Conservation (phyloP, 1,140 invertebrate genomes). For the Lethrus apterus region DNA sequence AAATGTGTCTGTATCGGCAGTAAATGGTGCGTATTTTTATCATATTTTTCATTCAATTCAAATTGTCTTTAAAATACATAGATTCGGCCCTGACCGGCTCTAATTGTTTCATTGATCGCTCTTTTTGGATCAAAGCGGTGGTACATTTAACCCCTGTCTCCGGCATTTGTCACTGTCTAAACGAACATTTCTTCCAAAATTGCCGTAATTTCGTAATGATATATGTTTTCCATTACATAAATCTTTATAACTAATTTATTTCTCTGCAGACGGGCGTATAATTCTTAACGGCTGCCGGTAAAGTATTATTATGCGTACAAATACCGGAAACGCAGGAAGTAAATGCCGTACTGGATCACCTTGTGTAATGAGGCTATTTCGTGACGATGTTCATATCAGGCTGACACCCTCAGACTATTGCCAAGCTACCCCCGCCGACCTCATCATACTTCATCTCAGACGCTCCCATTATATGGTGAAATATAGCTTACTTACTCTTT, state of each 20-base stretch:
- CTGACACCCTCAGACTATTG: no score
- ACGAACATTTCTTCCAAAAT: constrained; percentile 30
- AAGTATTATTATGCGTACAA: constrained; percentile 55
- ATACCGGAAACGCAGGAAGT: constrained; percentile 51
- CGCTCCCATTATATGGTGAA: no score
- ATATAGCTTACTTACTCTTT: no score
- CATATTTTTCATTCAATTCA: no score
- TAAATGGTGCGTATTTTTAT: constrained; percentile 3
- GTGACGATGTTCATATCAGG: constrained; percentile 19
- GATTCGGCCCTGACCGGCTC: constrained; percentile 1
- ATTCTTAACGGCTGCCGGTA: constrained; percentile 43
- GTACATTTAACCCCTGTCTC: constrained; percentile 31
- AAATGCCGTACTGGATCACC: constrained; percentile 38
- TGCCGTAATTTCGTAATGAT: constrained; percentile 37
- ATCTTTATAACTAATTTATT: constrained; percentile 38
- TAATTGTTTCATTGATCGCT: constrained; percentile 26
- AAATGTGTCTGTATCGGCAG: neutral
- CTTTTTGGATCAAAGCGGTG: constrained; percentile 34
- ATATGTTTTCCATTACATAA: constrained; percentile 40
- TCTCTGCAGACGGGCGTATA: constrained; percentile 42
- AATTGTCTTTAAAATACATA: no score
- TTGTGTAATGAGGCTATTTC: constrained; percentile 20
- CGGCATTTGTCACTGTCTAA: constrained; percentile 35
- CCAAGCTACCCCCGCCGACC: no score
- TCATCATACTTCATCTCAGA: no score